Evolutionary conservation across 92 coral and sea anemone species (phyloP), one percentile per base, ranked within the genome.

Genomic region (Phenganax subtilis): DNA sequence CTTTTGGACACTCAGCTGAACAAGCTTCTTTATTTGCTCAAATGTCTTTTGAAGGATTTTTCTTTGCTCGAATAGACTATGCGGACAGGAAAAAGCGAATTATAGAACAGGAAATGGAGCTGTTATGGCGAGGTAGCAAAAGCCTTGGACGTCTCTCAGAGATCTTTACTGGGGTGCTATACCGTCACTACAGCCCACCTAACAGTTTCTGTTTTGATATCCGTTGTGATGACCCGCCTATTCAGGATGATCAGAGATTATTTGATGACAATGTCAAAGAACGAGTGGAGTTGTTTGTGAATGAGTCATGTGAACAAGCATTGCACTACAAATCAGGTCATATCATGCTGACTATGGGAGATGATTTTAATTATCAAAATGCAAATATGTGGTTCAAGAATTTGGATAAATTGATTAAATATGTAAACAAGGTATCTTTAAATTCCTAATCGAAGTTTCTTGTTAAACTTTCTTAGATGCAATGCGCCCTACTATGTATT

Each of bases 1-100:
- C 98, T 16, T 93, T 93, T 44, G 98, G 98, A 16, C 98, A 93
- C 92, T 93, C 98, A 57, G 83, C 89, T 55, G 97, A 87, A 72
- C 98, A 93, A 82, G 98, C 98, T 3, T 93, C 98, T 47, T 79
- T 94, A 57, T 94, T 94, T 75, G 87, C 98, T 9, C 98, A 94
- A 55, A 94, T 94, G 98, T 94, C 98, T 0, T 94, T 90, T 57
- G 97, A 94, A 71, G 98, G 96, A 15, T 94, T 94, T 70, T 94
- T 94, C 89, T 86, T 94, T 44, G 91, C 91, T 3, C 93, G 98
- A 37, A 86, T 91, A 51, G 94, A 94, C 66, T 90, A 87, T 81
- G 86, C 82, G 0, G 98, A 94, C 60, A 94, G 88, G 81, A 56
- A 56, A 0, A 80, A 85, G 44, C 86, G 98, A 57, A 71, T 85